These are phyloP conservation scores for Sycophila sp. DNA, from an alignment of 1,140 invertebrate species.

Conservation along the genomic window DNA sequence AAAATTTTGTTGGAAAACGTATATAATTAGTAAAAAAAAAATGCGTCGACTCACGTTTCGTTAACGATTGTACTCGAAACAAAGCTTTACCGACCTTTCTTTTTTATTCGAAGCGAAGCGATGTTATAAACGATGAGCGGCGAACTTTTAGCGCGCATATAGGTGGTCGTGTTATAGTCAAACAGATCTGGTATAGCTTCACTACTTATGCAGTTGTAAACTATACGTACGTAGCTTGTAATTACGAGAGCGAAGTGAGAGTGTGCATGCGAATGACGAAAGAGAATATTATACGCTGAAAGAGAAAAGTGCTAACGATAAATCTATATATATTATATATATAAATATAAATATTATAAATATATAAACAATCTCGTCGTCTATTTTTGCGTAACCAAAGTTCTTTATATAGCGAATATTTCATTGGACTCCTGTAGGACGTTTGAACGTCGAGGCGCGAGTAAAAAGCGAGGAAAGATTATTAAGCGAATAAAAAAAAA, in stretches of 20 bases:
- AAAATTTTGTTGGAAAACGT: no score
- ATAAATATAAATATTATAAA: conserved; percentile 42
- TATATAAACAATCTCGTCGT: conserved; percentile 51
- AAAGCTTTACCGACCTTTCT: no score
- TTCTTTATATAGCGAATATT: conserved; percentile 44
- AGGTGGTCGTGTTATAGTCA: no score
- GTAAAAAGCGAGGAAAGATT: background rate
- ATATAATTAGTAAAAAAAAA: no score
- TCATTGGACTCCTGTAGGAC: conserved; percentile 29
- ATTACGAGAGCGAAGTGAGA: conserved; percentile 10
- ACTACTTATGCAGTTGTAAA: conserved; percentile 14
- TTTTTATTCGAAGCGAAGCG: no score
- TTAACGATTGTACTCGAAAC: no score
- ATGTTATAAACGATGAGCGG: no score
- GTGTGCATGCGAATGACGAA: conserved; percentile 6
- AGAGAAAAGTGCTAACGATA: conserved; percentile 42
- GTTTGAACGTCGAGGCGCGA: conserved; percentile 4
- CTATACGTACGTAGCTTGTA: conserved; percentile 34
- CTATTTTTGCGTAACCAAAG: conserved; percentile 66
- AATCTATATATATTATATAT: conserved; percentile 36
- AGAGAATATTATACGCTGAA: background rate
- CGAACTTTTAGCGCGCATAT: no score
- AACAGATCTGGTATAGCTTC: no score
- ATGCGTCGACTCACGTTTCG: no score
- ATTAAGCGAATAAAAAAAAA: background rate